Percentiles rank a stretch among this genome's conserved stretches.
Conservation (phyloP, 1,140 invertebrate genomes). For the Papilio aristodemus region DNA sequence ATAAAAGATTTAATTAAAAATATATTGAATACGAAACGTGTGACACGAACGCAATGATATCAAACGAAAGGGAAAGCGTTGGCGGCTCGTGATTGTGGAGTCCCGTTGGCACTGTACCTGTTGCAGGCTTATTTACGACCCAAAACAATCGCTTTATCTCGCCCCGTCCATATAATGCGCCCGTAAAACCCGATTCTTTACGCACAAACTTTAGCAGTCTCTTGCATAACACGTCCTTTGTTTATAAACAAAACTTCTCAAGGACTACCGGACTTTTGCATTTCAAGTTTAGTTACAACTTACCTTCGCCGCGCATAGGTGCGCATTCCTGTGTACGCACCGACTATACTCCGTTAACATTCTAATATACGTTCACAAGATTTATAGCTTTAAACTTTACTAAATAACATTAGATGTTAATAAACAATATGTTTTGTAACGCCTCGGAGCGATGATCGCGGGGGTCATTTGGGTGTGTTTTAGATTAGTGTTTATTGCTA, state of each 20-base stretch:
- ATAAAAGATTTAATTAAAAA: slow-evolving; percentile 14
- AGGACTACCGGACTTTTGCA: slow-evolving; percentile 52
- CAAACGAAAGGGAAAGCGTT: slow-evolving; percentile 56
- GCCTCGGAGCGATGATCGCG: slow-evolving; percentile 43
- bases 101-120: slow-evolving; percentile 75
- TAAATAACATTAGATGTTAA: slow-evolving; percentile 48
- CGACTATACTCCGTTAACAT: slow-evolving; percentile 6
- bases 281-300: slow-evolving; percentile 58
- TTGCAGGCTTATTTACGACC: slow-evolving; percentile 79
- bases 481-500: slow-evolving; percentile 35
- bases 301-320: slow-evolving; percentile 50
- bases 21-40: slow-evolving; percentile 29
- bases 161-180: slow-evolving; percentile 70
- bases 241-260: slow-evolving; percentile 76
- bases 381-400: slow-evolving; percentile 40
- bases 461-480: slow-evolving; percentile 34
- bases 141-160: slow-evolving; percentile 79
- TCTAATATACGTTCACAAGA: background rate
- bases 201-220: slow-evolving; percentile 61
- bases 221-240: slow-evolving; percentile 75
- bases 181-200: slow-evolving; percentile 73
- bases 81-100: slow-evolving; percentile 67
- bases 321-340: slow-evolving; percentile 22
- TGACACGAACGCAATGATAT: slow-evolving; percentile 27
- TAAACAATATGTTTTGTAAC: slow-evolving; percentile 49